phyloP scores from a whole-genome alignment of 2,888 invertebrate species.

The Trachelus troglodyta region DNA sequence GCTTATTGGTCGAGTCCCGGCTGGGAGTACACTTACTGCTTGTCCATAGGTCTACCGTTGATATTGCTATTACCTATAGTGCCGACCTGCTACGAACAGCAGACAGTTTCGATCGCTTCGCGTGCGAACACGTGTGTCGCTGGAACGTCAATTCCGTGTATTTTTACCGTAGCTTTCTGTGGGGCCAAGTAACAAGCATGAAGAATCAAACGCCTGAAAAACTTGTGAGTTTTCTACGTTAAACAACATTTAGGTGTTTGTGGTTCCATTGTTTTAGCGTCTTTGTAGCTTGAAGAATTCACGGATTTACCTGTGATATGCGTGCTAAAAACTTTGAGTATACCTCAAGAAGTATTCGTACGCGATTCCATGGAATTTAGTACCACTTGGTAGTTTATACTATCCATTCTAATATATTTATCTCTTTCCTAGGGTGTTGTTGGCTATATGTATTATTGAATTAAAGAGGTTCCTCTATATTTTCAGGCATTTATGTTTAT shows the following conservation, averaged over 20 bases:
- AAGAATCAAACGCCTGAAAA: conserved; percentile 33
- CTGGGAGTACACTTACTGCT: background rate
- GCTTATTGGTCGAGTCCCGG: background rate
- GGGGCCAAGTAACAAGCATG: conserved; percentile 21
- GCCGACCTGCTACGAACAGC: background rate
- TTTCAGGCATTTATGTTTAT: background rate
- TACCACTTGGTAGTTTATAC: background rate
- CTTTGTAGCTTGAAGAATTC: background rate
- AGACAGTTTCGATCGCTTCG: background rate
- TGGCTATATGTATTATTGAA: background rate
- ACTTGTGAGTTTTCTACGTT: conserved; percentile 33
- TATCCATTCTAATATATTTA: background rate
- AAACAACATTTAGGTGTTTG: background rate
- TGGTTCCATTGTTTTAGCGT: background rate
- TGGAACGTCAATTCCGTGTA: background rate
- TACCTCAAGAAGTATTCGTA: background rate
- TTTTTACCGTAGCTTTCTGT: background rate
- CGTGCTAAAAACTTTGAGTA: background rate
- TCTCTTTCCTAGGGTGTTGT: background rate
- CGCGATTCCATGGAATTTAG: background rate
- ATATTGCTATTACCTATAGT: background rate
- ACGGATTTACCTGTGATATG: background rate
- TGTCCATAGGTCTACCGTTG: background rate
- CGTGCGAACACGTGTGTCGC: background rate
- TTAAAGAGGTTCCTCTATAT: background rate